Percentiles rank a stretch among this genome's conserved stretches.
phyloP scores from a whole-genome alignment of 1,140 invertebrate genomes.

The Oreohelix idahoensis region DNA sequence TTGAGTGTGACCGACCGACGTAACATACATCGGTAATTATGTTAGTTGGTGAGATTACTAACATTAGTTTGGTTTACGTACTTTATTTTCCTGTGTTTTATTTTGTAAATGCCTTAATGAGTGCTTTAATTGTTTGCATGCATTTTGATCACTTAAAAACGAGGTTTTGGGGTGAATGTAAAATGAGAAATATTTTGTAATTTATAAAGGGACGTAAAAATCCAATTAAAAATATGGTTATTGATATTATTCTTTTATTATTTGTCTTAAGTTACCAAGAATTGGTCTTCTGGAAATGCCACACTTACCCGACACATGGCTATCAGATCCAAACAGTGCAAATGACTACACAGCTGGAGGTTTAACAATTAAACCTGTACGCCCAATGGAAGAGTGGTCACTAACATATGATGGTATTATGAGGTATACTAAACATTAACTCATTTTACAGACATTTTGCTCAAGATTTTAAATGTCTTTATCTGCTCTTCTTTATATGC shows the following conservation, averaged over 20 bases:
- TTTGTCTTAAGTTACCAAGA: slow-evolving; percentile 75
- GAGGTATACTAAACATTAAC: slow-evolving; percentile 73
- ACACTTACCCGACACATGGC: slow-evolving; percentile 79
- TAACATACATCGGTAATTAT: too few species aligned
- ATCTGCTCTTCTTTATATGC: background rate
- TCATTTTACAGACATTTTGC: background rate
- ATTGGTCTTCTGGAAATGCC: slow-evolving; percentile 79
- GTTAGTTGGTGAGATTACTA: too few species aligned
- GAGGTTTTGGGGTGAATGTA: too few species aligned
- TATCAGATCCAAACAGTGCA: slow-evolving; percentile 76
- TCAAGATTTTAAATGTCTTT: background rate
- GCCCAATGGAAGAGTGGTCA: slow-evolving; percentile 81
- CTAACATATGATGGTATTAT: slow-evolving; percentile 79
- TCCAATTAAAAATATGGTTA: too few species aligned
- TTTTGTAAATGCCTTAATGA: too few species aligned
- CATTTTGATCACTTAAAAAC: too few species aligned
- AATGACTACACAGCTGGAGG: slow-evolving; percentile 79
- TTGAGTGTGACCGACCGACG: too few species aligned
- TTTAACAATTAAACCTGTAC: slow-evolving; percentile 77
- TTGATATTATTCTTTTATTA: slow-evolving; percentile 40
- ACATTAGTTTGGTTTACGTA: too few species aligned
- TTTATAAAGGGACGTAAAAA: too few species aligned
- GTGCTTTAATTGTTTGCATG: too few species aligned
- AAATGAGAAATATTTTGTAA: too few species aligned
- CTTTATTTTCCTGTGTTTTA: too few species aligned